A percentile compares a stretch with the other conserved stretches of the same genome.
These are phyloP conservation scores for Origma solitaria DNA, from an alignment of 2,113 vertebrate genomes.

Conservation along the genomic window DNA sequence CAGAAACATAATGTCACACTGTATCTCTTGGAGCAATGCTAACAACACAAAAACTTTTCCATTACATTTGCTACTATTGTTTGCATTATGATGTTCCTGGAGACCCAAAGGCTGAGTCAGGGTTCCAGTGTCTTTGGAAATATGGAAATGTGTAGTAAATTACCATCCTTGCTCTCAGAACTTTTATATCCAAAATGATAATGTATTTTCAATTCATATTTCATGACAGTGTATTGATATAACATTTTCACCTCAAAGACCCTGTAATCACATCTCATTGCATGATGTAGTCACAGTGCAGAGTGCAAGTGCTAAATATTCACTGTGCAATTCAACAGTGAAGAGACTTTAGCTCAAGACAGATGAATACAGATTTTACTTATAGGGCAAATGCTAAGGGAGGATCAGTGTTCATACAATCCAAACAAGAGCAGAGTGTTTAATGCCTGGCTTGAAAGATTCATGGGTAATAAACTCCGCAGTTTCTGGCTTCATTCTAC, in stretches of 20 bases:
- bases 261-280: neutral
- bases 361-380: slow-evolving; percentile 1
- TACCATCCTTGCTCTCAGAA: neutral
- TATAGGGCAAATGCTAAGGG: neutral
- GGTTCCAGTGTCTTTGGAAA: neutral
- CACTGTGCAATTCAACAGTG: neutral
- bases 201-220: neutral
- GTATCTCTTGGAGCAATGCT: neutral
- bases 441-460: neutral
- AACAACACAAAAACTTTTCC: neutral
- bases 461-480: neutral
- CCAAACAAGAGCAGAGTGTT: neutral
- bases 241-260: neutral
- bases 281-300: neutral
- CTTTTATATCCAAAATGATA: neutral
- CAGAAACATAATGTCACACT: neutral
- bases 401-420: neutral
- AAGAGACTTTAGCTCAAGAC: neutral
- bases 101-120: neutral
- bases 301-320: neutral
- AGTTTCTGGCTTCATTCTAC: neutral
- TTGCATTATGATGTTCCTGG: neutral
- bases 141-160: neutral
- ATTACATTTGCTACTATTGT: neutral
- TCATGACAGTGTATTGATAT: neutral